phyloP scores from a whole-genome alignment of 1,140 invertebrate species.

The Lepidostoma basale region DNA sequence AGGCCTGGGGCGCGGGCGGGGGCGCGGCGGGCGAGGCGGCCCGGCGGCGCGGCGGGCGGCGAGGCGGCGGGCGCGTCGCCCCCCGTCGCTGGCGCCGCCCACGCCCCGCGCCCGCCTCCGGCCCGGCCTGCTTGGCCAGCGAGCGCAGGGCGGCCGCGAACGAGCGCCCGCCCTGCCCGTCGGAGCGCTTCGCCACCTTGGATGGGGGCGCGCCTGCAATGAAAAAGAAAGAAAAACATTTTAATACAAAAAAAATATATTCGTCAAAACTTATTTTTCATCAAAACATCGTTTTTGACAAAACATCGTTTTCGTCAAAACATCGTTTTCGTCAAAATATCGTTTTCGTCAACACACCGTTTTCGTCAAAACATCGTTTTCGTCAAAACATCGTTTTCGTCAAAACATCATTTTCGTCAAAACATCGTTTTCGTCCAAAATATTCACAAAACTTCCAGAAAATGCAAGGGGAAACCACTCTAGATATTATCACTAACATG shows the following conservation, averaged over 20 bases:
- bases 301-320: background rate
- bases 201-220: slow-evolving; percentile 54
- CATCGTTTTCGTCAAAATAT: background rate
- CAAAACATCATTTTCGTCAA: no score
- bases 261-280: no score
- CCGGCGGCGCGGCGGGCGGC: slow-evolving; percentile 50
- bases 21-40: slow-evolving; percentile 44
- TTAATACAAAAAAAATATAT: background rate
- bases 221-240: slow-evolving; percentile 27
- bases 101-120: slow-evolving; percentile 52
- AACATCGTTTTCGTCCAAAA: no score
- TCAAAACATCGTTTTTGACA: background rate
- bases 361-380: no score
- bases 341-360: background rate
- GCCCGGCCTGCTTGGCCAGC: slow-evolving; percentile 72
- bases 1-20: slow-evolving; percentile 42
- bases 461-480: no score
- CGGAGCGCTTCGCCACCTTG: slow-evolving; percentile 57
- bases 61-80: slow-evolving; percentile 40
- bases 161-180: slow-evolving; percentile 50
- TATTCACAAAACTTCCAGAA: no score
- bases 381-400: no score
- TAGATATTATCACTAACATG: no score
- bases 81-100: slow-evolving; percentile 48
- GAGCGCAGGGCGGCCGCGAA: slow-evolving; percentile 73